Base-by-base conservation (phyloP, 2,797 vertebrate genomes). In the Poeciliopsis infans region DNA sequence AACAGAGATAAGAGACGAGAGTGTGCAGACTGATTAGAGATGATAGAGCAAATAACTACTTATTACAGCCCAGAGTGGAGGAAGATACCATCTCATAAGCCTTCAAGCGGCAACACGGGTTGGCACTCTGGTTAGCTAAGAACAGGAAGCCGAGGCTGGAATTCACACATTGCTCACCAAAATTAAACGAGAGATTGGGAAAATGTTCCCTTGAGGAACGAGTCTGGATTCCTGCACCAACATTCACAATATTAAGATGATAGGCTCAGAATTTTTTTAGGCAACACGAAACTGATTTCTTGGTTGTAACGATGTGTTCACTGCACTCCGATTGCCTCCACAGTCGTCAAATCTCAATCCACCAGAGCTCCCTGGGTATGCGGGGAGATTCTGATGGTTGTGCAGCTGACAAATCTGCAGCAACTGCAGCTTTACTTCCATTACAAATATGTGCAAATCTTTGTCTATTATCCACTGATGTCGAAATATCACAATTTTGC, bases 1-100 rank as follows among this genome's bases (percentile, higher is more conserved):
- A 45, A 7, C 25, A 70, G 12, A 16, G 66, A 69, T 69, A 25
- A 69, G 3, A n/a, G 68, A 45, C 7, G 25, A 45, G 41, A 70
- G n/a, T 15, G 68, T 70, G 68, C 68, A 70, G 41, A 70, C 41
- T 45, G 68, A n/a, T 68, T 45, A 70, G 39, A 70, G 68, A 70
- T 8, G 12, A 45, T 43, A 1, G 25, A n/a, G 39, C 23, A 28
- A 70, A 70, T 28, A 70, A n/a, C 68, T 16, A 45, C 41, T 70
- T 41, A 70, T 70, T 45, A 70, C 41, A 70, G 39, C 39, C 68
- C 68, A 70, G 68, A 45, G 41, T 70, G 41, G 41, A n/a, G 68
- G 39, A 70, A 70, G 41, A 70, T 28, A 16, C 39, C 39, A 16
- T 45, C 39, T 69, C 11, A 41, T 5, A n/a, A 70, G n/a, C 68